A percentile compares a stretch with the other conserved stretches of the same genome.
Conservation (phyloP, 2,797 vertebrate species). For the Phrynocephalus vlangalii region DNA sequence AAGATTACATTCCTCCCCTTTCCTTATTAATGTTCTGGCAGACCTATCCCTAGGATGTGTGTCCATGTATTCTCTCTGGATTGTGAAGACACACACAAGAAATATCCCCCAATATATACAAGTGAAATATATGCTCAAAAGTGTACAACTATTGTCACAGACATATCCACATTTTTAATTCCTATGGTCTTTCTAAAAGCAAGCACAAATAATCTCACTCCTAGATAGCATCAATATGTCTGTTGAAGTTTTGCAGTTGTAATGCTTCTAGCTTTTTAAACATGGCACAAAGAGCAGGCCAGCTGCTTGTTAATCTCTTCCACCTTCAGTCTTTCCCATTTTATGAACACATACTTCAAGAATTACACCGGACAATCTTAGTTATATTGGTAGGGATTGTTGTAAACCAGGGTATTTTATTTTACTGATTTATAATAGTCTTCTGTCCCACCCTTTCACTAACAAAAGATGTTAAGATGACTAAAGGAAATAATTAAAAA, state of each 20-base stretch:
- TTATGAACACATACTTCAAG: neutral
- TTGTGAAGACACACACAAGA: constrained; percentile 50
- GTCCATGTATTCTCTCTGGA: constrained; percentile 39
- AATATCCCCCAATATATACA: constrained; percentile 31
- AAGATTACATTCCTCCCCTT: constrained; percentile 73
- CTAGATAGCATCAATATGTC: neutral
- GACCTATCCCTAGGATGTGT: constrained; percentile 56
- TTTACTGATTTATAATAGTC: neutral
- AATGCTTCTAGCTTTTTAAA: neutral
- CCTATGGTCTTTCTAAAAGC: constrained; percentile 29
- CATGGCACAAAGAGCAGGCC: neutral
- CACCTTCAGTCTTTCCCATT: neutral
- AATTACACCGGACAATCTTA: neutral
- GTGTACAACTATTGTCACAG: neutral
- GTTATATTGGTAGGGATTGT: neutral
- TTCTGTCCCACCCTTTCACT: too few species aligned
- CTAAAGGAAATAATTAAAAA: neutral
- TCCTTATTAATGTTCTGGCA: constrained; percentile 77
- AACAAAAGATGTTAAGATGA: neutral
- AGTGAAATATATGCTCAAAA: constrained; percentile 16
- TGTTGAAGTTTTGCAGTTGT: neutral
- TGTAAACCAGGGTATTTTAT: neutral
- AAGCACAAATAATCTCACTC: constrained; percentile 16
- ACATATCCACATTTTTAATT: constrained; percentile 12
- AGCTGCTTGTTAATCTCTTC: neutral